Evolutionary conservation across 2,888 invertebrate genomes (phyloP), one percentile per base, ranked within the genome.

Genomic region (Pyrrhia umbra): DNA sequence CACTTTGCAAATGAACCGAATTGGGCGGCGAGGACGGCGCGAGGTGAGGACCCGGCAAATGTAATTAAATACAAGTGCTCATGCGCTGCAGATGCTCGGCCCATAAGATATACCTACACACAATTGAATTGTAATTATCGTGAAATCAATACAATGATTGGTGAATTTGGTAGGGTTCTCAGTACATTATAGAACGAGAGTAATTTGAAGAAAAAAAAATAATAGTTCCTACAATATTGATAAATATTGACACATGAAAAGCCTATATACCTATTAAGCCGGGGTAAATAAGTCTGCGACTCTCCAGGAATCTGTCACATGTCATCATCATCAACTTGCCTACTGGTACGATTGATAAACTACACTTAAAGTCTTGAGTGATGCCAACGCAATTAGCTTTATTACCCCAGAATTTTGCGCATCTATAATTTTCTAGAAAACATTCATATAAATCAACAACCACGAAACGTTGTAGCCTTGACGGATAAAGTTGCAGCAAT

Each of bases 1-100:
- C 94, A 95, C 94, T 94, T 93, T 92, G 93, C 93, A 94, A 94
- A 94, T 94, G 93, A 94, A 92, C 90, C 90, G 88, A 90, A 91
- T 85, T 83, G 87, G 82, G 77, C 78, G 75, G 77, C 52, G 59
- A 81, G 81, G 83, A 77, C 77, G 66, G 67, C 63, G 79, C 64
- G 81, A 68, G 82, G 73, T 81, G 77, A 61, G 62, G 64, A 45
- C 68, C 79, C 69, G 65, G 75, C 82, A 82, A 93, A 93, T 92
- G 90, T 91, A 90, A 94, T 93, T 94, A 92, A 93, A 90, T 85
- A 86, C 82, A 77, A 77, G 68, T 59, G 52, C 64, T 50, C 68
- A 40, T 55, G 51, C 42, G 57, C 50, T 73, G 49, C 79, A 79
- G 80, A 79, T 79, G 80, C 57, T 46, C 30, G 39, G 27, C 59